A percentile compares a stretch with the other conserved stretches of the same genome.
phyloP scores from a whole-genome alignment of 2,888 invertebrate species.

The Sphaeridia pumilis region DNA sequence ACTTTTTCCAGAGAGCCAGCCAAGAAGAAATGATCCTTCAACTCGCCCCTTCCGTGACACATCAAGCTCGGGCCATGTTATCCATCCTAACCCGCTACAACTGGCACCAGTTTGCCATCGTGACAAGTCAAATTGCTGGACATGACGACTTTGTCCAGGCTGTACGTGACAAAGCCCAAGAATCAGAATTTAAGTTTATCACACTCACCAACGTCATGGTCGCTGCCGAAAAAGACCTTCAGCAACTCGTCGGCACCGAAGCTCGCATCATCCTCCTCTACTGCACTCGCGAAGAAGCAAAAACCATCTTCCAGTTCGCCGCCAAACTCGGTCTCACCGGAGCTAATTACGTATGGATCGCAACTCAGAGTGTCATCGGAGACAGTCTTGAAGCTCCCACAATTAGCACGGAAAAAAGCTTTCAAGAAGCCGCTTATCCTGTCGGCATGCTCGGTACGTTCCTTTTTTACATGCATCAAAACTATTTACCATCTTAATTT shows the following conservation, averaged over 20 bases:
- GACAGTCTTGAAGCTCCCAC: slow-evolving; percentile 47
- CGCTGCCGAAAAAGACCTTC: slow-evolving; percentile 59
- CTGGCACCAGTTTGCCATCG: slow-evolving; percentile 91
- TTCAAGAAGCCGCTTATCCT: slow-evolving; percentile 55
- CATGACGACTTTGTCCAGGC: slow-evolving; percentile 93
- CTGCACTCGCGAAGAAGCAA: slow-evolving; percentile 77
- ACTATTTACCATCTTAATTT: no score
- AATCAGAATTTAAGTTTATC: slow-evolving; percentile 46
- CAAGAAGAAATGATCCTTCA: slow-evolving; percentile 83
- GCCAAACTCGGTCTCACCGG: slow-evolving; percentile 62
- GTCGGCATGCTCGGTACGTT: slow-evolving; percentile 78
- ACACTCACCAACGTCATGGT: slow-evolving; percentile 62
- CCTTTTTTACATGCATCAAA: no score
- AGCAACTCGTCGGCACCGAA: slow-evolving; percentile 74
- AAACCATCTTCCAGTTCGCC: slow-evolving; percentile 64
- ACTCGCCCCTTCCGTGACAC: slow-evolving; percentile 89
- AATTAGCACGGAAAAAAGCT: slow-evolving; percentile 47
- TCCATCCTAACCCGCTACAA: slow-evolving; percentile 88
- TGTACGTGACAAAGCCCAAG: slow-evolving; percentile 73
- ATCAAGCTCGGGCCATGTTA: slow-evolving; percentile 92
- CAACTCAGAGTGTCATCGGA: slow-evolving; percentile 80
- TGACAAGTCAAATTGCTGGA: slow-evolving; percentile 85
- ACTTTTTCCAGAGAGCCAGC: slow-evolving; percentile 22
- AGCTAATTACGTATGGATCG: slow-evolving; percentile 93
- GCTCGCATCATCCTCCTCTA: slow-evolving; percentile 86